phyloP scores from a whole-genome alignment of 2,797 vertebrate species.

The Acrossocheilus wenchowensis region DNA sequence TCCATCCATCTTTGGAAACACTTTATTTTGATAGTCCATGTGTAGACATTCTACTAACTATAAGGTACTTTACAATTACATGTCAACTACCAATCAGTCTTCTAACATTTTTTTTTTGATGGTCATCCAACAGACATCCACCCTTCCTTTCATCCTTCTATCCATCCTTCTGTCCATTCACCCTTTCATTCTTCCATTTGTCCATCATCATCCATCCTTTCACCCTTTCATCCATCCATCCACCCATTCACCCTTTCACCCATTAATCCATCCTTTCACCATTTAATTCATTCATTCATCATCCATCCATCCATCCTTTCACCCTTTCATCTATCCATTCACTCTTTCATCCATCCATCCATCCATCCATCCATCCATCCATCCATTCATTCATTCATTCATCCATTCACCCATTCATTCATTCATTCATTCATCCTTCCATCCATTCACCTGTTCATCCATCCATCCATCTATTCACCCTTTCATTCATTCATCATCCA shows the following conservation, averaged over 20 bases:
- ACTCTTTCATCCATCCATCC: no score
- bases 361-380: no score
- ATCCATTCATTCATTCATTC: fast-evolving
- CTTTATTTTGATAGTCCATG: neutral
- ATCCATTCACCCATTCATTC: neutral
- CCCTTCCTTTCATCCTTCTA: neutral
- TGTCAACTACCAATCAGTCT: neutral
- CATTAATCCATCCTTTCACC: neutral
- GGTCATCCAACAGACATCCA: neutral
- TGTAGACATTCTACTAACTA: neutral
- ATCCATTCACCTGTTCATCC: neutral
- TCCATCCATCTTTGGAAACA: neutral
- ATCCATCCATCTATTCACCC: no score
- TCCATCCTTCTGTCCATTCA: neutral
- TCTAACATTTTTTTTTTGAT: neutral
- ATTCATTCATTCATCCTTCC: neutral
- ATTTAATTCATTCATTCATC: no score
- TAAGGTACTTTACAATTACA: neutral
- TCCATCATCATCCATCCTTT: neutral
- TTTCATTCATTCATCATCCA: neutral
- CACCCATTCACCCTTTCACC: neutral
- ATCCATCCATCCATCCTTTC: neutral
- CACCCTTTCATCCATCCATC: neutral
- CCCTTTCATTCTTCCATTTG: neutral
- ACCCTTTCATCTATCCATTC: neutral